phyloP scores from a whole-genome alignment of 2,113 vertebrate genomes.

The Poecilia latipinna region DNA sequence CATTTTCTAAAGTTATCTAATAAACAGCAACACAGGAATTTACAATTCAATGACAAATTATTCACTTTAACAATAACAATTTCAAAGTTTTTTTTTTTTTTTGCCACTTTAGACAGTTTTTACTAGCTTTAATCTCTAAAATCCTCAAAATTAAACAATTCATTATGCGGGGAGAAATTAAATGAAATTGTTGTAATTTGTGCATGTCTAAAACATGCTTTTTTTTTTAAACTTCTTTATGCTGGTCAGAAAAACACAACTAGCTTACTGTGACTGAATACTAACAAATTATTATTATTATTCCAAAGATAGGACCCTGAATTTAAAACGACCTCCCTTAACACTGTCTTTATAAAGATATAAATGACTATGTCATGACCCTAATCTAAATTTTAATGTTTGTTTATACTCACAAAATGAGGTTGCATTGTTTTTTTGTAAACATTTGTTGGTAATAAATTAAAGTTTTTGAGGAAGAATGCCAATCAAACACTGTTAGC shows the following conservation, averaged over 20 bases:
- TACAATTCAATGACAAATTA: slow-evolving; percentile 76
- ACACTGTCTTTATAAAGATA: not conserved
- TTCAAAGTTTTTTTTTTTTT: slow-evolving; percentile 31
- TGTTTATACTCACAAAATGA: slow-evolving; percentile 15
- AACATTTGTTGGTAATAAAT: slow-evolving; percentile 24
- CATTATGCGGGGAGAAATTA: not conserved
- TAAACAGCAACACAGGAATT: slow-evolving; percentile 78
- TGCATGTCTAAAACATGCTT: slow-evolving; percentile 24
- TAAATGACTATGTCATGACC: slow-evolving; percentile 5
- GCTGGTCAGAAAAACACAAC: slow-evolving; percentile 4
- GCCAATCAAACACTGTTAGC: slow-evolving; percentile 11
- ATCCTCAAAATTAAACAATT: slow-evolving; percentile 37
- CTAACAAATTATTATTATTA: not conserved
- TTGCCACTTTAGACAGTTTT: slow-evolving; percentile 44
- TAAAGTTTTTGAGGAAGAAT: slow-evolving; percentile 16
- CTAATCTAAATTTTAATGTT: slow-evolving; percentile 3
- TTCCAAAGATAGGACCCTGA: not conserved
- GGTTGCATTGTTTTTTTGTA: slow-evolving; percentile 26
- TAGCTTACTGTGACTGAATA: slow-evolving; percentile 25
- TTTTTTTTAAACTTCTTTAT: slow-evolving; percentile 1
- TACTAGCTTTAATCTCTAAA: slow-evolving; percentile 29
- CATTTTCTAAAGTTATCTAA: slow-evolving; percentile 72
- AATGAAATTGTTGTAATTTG: slow-evolving; percentile 20
- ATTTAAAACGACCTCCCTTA: slow-evolving; percentile 11
- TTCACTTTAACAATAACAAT: slow-evolving; percentile 74